These are phyloP conservation scores for Poeciliopsis infans DNA, from an alignment of 2,797 vertebrate genomes.

Conservation along the genomic window DNA sequence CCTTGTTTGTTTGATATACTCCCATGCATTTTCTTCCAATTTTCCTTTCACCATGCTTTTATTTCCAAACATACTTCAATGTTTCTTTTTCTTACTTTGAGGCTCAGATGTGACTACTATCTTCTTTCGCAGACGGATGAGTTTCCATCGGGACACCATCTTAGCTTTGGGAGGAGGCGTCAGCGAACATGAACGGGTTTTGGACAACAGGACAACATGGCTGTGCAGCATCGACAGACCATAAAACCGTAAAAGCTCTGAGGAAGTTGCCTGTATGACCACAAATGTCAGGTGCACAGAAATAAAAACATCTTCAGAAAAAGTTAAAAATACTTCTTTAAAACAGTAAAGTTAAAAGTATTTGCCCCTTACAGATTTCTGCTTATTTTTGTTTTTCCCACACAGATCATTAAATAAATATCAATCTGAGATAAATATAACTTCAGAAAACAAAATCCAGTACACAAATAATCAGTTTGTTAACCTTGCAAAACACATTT, in stretches of 20 bases:
- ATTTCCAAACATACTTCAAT: conserved; percentile 18
- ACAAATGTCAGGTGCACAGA: conserved; percentile 30
- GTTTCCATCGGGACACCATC: conserved; percentile 85
- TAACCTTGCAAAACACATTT: background rate
- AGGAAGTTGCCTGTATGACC: conserved; percentile 81
- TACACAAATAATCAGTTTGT: background rate
- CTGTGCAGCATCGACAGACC: conserved; percentile 85
- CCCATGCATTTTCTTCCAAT: conserved; percentile 42
- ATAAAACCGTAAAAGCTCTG: conserved; percentile 86
- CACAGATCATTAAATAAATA: background rate
- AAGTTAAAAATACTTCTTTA: background rate
- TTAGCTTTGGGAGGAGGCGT: conserved; percentile 72
- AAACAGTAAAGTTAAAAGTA: background rate
- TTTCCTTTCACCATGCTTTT: conserved; percentile 26
- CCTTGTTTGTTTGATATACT: conserved; percentile 53
- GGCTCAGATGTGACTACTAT: conserved; percentile 84
- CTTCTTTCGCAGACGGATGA: conserved; percentile 85
- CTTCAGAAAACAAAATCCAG: background rate
- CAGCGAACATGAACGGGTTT: conserved; percentile 87
- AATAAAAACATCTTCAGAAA: background rate
- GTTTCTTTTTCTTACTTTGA: conserved; percentile 75
- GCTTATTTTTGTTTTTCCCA: background rate
- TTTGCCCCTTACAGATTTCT: background rate
- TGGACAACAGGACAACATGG: conserved; percentile 87
- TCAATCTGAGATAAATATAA: background rate